Percentiles rank a stretch among this genome's conserved stretches.
These are phyloP conservation scores for Anguilla marmorata DNA, from an alignment of 2,797 vertebrate species.

Conservation along the genomic window DNA sequence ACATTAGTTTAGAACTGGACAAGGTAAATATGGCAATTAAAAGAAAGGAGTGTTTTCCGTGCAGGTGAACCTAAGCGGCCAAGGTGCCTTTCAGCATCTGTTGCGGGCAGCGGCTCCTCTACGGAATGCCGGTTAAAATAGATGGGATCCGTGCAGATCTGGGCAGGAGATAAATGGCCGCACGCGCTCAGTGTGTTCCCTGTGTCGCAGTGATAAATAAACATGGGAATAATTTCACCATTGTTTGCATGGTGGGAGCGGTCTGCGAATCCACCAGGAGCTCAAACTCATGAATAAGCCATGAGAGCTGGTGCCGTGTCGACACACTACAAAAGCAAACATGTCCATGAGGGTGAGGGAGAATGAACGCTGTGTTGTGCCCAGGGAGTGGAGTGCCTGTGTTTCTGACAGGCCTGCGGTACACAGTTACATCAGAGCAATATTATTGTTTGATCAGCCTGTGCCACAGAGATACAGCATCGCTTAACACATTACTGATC, in stretches of 20 bases:
- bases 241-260: slow-evolving; percentile 37
- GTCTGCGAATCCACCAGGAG: slow-evolving; percentile 41
- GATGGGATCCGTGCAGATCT: slow-evolving; percentile 34
- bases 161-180: slow-evolving; percentile 46
- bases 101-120: slow-evolving; percentile 14
- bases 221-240: slow-evolving; percentile 44
- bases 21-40: slow-evolving; percentile 41
- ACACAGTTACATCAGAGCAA: background rate
- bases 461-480: background rate
- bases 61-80: slow-evolving; percentile 36
- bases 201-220: slow-evolving; percentile 52
- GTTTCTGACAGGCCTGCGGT: slow-evolving; percentile 9
- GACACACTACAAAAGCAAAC: slow-evolving; percentile 40
- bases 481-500: background rate
- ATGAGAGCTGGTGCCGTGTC: slow-evolving; percentile 31
- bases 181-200: slow-evolving; percentile 24
- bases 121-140: slow-evolving; percentile 39
- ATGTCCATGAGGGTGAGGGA: slow-evolving; percentile 33
- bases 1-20: background rate
- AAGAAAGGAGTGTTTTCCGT: slow-evolving; percentile 25
- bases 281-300: slow-evolving; percentile 49
- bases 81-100: slow-evolving; percentile 46
- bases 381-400: background rate
- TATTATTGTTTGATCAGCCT: background rate
- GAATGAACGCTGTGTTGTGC: slow-evolving; percentile 4